phyloP scores from a whole-genome alignment of 2,888 invertebrate species.

The Ophraella communa region DNA sequence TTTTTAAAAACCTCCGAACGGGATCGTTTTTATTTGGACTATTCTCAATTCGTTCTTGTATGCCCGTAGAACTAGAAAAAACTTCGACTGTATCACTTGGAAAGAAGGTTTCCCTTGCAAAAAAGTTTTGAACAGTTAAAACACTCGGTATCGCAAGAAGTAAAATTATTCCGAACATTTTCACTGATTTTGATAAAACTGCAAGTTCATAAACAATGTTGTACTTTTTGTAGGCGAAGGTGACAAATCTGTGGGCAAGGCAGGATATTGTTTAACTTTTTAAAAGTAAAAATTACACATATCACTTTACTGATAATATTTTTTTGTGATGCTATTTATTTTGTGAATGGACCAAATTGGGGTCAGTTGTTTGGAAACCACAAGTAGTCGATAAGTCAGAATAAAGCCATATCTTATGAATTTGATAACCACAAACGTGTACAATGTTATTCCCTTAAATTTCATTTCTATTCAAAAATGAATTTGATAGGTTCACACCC shows the following conservation, averaged over 20 bases:
- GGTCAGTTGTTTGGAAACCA: slow-evolving; percentile 19
- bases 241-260: slow-evolving; percentile 54
- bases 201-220: slow-evolving; percentile 18
- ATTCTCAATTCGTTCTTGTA: slow-evolving; percentile 26
- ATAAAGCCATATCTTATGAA: not conserved
- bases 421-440: not conserved
- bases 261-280: slow-evolving; percentile 54
- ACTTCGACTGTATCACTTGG: slow-evolving; percentile 11
- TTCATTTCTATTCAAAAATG: no score
- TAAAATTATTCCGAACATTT: slow-evolving; percentile 32
- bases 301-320: slow-evolving; percentile 29
- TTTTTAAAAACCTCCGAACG: slow-evolving; percentile 35
- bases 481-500: no score
- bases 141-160: slow-evolving; percentile 21
- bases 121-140: slow-evolving; percentile 24
- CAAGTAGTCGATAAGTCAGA: not conserved
- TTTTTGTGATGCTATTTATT: slow-evolving; percentile 6
- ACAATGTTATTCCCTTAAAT: not conserved
- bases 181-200: slow-evolving; percentile 30
- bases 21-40: slow-evolving; percentile 28
- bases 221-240: slow-evolving; percentile 43
- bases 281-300: slow-evolving; percentile 19
- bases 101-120: slow-evolving; percentile 13
- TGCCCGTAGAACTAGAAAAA: not conserved
- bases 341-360: slow-evolving; percentile 12